phyloP scores from a whole-genome alignment of 2,888 invertebrate genomes.

The Netelia virgata region DNA sequence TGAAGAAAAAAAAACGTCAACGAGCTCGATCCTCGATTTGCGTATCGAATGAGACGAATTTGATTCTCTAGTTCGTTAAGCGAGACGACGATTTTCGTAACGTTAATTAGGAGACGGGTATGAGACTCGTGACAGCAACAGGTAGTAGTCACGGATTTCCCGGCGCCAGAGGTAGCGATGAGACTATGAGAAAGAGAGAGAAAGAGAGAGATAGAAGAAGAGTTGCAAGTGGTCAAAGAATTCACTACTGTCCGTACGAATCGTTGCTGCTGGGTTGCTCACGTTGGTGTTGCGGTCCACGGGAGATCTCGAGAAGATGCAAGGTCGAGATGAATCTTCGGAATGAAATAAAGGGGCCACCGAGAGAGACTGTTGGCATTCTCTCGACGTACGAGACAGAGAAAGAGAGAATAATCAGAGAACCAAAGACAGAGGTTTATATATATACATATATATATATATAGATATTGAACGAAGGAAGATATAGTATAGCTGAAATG shows the following conservation, averaged over 20 bases:
- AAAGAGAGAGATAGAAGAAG: slow-evolving; percentile 27
- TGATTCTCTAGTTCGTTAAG: not conserved
- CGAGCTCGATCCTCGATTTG: too few relatives aligned
- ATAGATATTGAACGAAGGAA: not conserved
- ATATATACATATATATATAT: not conserved
- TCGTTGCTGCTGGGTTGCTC: slow-evolving; percentile 53
- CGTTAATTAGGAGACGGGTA: not conserved
- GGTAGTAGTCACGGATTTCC: slow-evolving; percentile 53
- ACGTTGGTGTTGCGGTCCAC: slow-evolving; percentile 62
- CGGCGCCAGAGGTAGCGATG: slow-evolving; percentile 70
- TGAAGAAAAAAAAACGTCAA: too few relatives aligned
- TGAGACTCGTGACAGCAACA: not conserved
- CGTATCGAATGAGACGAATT: not conserved
- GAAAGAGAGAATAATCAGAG: slow-evolving; percentile 36
- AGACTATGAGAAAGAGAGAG: slow-evolving; percentile 53
- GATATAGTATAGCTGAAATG: slow-evolving; percentile 63
- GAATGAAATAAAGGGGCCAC: slow-evolving; percentile 75
- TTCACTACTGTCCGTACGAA: slow-evolving; percentile 56
- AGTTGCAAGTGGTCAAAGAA: slow-evolving; percentile 45
- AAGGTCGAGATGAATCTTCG: slow-evolving; percentile 73
- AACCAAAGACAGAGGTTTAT: slow-evolving; percentile 30
- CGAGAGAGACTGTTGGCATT: slow-evolving; percentile 26
- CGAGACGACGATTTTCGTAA: not conserved
- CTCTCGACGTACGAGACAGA: slow-evolving; percentile 1
- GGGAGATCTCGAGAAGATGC: slow-evolving; percentile 70